Evolutionary conservation across 2,888 invertebrate species (phyloP).

Genomic region (Drosophila nr. fundita): DNA sequence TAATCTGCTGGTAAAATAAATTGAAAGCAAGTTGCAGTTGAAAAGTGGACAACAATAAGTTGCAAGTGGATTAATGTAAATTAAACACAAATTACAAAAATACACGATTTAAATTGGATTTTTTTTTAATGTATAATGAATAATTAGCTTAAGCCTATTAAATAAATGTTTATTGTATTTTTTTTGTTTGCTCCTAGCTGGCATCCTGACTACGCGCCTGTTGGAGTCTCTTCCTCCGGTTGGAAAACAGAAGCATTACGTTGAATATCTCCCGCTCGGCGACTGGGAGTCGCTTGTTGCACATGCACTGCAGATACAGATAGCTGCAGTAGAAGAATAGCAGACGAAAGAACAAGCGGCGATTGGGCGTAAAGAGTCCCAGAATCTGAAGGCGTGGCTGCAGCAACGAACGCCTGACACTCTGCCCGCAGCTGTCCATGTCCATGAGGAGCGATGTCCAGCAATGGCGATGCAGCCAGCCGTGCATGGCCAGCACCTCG

Average conservation of each 20-base stretch:
- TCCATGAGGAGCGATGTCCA: slow-evolving; percentile 10
- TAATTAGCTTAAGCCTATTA: neutral
- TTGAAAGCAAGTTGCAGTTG: neutral
- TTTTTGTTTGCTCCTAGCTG: neutral
- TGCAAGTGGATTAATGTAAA: neutral
- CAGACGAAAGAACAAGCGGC: slow-evolving; percentile 47
- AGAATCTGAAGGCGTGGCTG: slow-evolving; percentile 33
- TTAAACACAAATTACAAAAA: neutral
- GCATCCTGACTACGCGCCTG: neutral
- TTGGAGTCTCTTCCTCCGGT: neutral
- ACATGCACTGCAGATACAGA: slow-evolving; percentile 44
- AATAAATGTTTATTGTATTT: neutral
- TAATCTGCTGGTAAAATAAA: neutral
- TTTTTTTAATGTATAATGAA: neutral
- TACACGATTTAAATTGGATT: neutral
- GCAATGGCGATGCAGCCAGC: slow-evolving; percentile 43
- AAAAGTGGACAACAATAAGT: neutral
- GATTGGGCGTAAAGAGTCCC: slow-evolving; percentile 50
- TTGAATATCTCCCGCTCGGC: slow-evolving; percentile 39
- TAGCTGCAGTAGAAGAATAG: slow-evolving; percentile 45
- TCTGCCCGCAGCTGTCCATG: slow-evolving; percentile 30
- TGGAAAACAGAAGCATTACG: neutral
- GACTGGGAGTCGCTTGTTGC: slow-evolving; percentile 43
- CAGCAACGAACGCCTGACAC: slow-evolving; percentile 21
- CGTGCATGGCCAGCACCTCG: slow-evolving; percentile 42